Evolutionary conservation across 2,113 vertebrate genomes (phyloP), one percentile per base, ranked within the genome.

Genomic region (Sceloporus undulatus): DNA sequence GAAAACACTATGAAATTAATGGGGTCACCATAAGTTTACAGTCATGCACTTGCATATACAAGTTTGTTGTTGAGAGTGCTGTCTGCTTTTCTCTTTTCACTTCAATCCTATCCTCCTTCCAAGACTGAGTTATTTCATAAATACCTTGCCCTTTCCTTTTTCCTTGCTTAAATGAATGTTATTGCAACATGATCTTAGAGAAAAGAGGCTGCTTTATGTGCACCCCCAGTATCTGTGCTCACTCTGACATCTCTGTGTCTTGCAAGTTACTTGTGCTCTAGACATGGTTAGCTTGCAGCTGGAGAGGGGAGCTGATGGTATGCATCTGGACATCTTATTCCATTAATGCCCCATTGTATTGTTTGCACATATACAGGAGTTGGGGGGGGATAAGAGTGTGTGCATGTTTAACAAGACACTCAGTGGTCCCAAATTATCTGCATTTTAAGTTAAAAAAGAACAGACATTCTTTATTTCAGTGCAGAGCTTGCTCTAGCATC

Each of bases 401-500:
- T 8, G 1, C 48, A 11, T 75, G 18, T 48, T 23, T 40, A n/a
- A 27, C 16, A 8, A 23, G 21, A 21, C 1, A 0, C 48, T 86
- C 73, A 13, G 71, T 71, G 2, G 4, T 79, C 52, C 21, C 70
- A 65, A 11, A 0, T 0, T 75, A 48, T 48, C 48, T 48, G 48
- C 8, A 4, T 0, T 25, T 88, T 91, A 85, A 48, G 48, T 0
- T 1, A 29, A 59, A 40, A 13, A 65, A 62, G 19, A 56, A 23
- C 70, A 29, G 19, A 25, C 65, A 79, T 0, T 38, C 10, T 90
- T 90, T 82, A 38, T 65, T 93, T 66, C 65, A 90, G 2, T 0
- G 86, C 14, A 16, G 54, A 75, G 73, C 18, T 27, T 14, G 71
- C 84, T 62, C 59, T 23, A 1, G 0, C 85, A 25, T 10, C 86